Percentiles rank a stretch among this genome's conserved stretches.
These are phyloP conservation scores for Patiria miniata DNA, from an alignment of 35 echinoderm and acorn worm species.

Conservation along the genomic window DNA sequence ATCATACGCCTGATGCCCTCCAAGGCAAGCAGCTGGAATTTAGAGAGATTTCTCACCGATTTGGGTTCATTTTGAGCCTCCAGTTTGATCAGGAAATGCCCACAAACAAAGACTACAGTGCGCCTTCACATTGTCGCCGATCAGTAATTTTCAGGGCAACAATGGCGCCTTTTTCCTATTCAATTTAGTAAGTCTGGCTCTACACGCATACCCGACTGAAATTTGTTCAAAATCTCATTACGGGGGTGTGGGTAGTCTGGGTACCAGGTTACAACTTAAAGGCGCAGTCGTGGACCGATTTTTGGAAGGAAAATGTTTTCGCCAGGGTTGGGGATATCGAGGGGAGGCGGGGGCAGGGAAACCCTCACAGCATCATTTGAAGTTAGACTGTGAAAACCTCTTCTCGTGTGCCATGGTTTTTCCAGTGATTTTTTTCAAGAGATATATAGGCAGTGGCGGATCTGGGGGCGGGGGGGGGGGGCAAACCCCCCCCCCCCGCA, in stretches of 20 bases:
- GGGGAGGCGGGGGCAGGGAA: too few species aligned
- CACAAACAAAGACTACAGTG: background rate
- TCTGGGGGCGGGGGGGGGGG: too few species aligned
- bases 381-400: too few species aligned
- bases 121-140: background rate
- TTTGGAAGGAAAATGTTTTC: too few species aligned
- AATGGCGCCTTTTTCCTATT: constrained; percentile 22
- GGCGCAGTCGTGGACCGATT: too few species aligned
- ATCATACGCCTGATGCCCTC: constrained; percentile 8
- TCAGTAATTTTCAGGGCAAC: background rate
- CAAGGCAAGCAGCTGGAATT: constrained; percentile 27
- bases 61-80: constrained; percentile 21
- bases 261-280: background rate
- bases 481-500: too few species aligned
- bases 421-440: too few species aligned
- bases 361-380: too few species aligned
- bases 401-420: too few species aligned
- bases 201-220: background rate
- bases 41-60: constrained; percentile 12
- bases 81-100: background rate
- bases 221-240: background rate
- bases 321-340: too few species aligned
- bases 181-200: constrained; percentile 11
- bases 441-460: too few species aligned
- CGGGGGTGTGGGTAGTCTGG: background rate